phyloP scores from a whole-genome alignment of 2,113 vertebrate genomes.

The Syrrhaptes paradoxus region DNA sequence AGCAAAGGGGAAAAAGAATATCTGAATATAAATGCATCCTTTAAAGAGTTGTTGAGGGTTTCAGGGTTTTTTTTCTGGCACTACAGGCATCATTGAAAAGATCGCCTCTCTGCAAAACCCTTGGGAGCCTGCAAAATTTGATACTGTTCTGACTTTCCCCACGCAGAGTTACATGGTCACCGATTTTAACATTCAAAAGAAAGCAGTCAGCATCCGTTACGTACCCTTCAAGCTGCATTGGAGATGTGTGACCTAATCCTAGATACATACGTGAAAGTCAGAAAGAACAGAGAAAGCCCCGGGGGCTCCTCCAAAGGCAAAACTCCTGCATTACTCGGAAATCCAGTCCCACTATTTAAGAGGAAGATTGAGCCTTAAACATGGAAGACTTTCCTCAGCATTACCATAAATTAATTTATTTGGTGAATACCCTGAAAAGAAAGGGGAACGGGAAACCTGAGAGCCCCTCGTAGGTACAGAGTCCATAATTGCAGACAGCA shows the following conservation, averaged over 20 bases:
- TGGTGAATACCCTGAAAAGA: neutral
- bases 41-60: conserved; percentile 34
- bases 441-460: neutral
- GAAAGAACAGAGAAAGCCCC: conserved; percentile 50
- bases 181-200: conserved; percentile 68
- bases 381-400: neutral
- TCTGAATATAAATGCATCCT: conserved; percentile 36
- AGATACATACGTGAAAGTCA: conserved; percentile 56
- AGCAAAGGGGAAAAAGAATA: neutral
- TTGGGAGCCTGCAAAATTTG: conserved; percentile 39
- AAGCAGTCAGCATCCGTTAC: conserved; percentile 57
- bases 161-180: conserved; percentile 28
- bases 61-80: neutral
- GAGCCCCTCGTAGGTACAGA: neutral
- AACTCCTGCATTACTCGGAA: conserved; percentile 31
- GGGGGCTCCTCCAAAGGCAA: conserved; percentile 22
- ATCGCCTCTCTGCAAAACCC: neutral
- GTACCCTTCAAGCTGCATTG: conserved; percentile 59
- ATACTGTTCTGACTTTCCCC: conserved; percentile 25
- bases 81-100: neutral
- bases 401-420: conserved; percentile 41
- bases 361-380: neutral
- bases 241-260: conserved; percentile 59
- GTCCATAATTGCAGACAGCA: neutral
- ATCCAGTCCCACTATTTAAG: neutral